phyloP scores from a whole-genome alignment of 2,888 invertebrate genomes.

The Oxycera nigricornis region DNA sequence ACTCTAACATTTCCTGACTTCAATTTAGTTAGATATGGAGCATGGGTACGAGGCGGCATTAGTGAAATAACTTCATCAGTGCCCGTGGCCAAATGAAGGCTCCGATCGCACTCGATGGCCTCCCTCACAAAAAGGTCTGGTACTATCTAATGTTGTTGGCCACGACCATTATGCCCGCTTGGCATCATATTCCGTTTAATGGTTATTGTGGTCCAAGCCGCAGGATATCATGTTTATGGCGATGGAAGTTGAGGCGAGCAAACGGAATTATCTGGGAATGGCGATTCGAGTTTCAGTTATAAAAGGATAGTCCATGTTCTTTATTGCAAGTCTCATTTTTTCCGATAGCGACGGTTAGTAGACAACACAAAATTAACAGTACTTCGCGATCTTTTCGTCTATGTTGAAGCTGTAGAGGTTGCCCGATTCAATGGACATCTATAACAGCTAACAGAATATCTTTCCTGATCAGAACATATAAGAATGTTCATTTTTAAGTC shows the following conservation, averaged over 20 bases:
- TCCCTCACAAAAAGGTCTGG: constrained; percentile 4
- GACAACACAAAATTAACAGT: no score
- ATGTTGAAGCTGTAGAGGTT: no score
- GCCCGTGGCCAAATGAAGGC: constrained; percentile 10
- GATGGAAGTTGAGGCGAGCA: constrained; percentile 38
- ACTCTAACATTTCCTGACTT: constrained; percentile 16
- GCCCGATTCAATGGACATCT: no score
- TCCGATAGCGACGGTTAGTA: no score
- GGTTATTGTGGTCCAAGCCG: constrained; percentile 44
- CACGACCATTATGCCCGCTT: constrained; percentile 28
- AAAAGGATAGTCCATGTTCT: background rate
- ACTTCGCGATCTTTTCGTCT: no score
- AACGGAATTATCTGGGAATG: constrained; percentile 41
- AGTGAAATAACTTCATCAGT: constrained; percentile 34
- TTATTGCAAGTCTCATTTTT: background rate
- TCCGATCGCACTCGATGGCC: background rate
- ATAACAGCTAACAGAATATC: no score
- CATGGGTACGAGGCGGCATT: constrained; percentile 5
- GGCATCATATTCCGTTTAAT: constrained; percentile 41
- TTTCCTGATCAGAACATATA: no score
- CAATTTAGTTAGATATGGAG: constrained; percentile 29
- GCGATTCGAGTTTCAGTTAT: background rate
- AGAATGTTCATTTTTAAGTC: no score
- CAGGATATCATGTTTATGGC: constrained; percentile 46
- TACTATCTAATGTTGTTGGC: constrained; percentile 33